phyloP scores from a whole-genome alignment of 1,140 invertebrate species.

The Zaprionus inermis region DNA sequence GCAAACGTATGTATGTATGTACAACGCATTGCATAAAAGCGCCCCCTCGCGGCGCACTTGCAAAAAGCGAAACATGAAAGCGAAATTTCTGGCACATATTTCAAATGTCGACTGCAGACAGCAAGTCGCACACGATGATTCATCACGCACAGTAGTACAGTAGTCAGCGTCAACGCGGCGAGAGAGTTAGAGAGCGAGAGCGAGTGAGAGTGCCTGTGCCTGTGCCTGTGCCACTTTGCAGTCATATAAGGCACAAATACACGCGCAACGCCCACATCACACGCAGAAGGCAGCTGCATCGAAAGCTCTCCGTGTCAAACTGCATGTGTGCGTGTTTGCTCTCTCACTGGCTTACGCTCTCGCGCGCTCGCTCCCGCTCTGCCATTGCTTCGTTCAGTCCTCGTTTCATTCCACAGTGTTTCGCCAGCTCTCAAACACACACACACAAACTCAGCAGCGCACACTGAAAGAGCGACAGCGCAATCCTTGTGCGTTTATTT shows the following conservation, averaged over 20 bases:
- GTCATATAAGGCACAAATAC: constrained; percentile 36
- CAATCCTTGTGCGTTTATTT: constrained; percentile 83
- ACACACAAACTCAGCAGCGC: neutral
- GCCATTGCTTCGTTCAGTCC: constrained; percentile 23
- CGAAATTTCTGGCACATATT: constrained; percentile 82
- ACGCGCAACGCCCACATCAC: constrained; percentile 12
- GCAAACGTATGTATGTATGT: constrained; percentile 1
- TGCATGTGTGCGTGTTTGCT: constrained; percentile 1
- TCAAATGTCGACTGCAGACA: constrained; percentile 66
- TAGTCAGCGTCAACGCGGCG: constrained; percentile 8
- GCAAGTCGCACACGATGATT: constrained; percentile 69
- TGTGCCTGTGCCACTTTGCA: constrained; percentile 6
- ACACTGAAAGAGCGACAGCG: constrained; percentile 30
- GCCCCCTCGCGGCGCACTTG: constrained; percentile 18
- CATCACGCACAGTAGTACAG: constrained; percentile 31
- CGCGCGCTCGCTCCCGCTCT: constrained; percentile 2
- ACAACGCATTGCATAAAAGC: constrained; percentile 62
- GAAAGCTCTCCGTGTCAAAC: constrained; percentile 20
- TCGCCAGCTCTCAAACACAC: constrained; percentile 25
- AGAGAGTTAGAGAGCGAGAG: constrained; percentile 6
- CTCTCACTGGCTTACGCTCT: neutral
- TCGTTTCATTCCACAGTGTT: constrained; percentile 37
- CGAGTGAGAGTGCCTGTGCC: neutral
- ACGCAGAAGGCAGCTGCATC: constrained; percentile 29
- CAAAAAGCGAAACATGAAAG: constrained; percentile 70